Conservation (phyloP, 2,888 invertebrate genomes). For the Standfussiana lucernea region DNA sequence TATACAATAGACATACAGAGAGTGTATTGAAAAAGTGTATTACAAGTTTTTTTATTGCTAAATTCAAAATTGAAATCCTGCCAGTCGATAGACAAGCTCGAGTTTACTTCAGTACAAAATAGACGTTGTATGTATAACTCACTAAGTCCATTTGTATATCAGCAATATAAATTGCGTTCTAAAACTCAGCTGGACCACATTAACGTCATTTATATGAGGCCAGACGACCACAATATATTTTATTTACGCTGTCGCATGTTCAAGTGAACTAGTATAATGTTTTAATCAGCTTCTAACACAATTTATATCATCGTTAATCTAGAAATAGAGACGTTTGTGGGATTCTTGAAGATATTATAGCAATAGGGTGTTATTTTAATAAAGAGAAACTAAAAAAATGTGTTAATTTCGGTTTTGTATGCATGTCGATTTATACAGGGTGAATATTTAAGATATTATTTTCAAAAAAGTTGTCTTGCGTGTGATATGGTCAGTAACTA, state of each 20-base stretch:
- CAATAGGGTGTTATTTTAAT: constrained; percentile 1
- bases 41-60: not conserved
- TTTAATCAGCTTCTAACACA: constrained; percentile 59
- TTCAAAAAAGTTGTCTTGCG: not conserved
- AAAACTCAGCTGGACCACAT: constrained; percentile 38
- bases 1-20: not conserved
- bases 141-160: constrained; percentile 37
- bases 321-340: constrained; percentile 33
- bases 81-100: not conserved
- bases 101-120: constrained; percentile 4
- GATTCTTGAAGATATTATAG: constrained; percentile 1
- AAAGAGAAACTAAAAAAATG: not conserved
- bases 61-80: not conserved
- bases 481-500: not conserved
- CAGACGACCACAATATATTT: constrained; percentile 61
- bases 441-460: not conserved
- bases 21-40: not conserved
- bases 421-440: not conserved
- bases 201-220: constrained; percentile 51
- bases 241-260: constrained; percentile 51
- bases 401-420: not conserved
- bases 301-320: constrained; percentile 60
- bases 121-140: not conserved
- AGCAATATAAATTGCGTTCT: constrained; percentile 51
- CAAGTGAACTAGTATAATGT: constrained; percentile 52